A percentile compares a stretch with the other conserved stretches of the same genome.
Evolutionary conservation across 2,113 vertebrate species (phyloP).

Genomic region (Pachycephala philippinensis): DNA sequence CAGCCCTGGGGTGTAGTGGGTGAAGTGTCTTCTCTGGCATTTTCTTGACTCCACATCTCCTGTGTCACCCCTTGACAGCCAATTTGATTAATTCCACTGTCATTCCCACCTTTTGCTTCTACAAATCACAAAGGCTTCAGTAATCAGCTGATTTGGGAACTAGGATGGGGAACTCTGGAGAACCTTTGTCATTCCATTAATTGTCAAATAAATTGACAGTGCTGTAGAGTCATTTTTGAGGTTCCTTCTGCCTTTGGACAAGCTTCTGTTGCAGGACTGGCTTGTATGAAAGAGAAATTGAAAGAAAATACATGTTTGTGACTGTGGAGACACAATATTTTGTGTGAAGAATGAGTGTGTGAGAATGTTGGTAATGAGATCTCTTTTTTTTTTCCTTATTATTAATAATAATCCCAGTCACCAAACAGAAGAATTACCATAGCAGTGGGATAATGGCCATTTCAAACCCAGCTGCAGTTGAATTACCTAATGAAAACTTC

Average conservation of each 20-base stretch:
- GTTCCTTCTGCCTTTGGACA: neutral
- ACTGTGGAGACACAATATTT: neutral
- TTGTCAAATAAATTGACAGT: neutral
- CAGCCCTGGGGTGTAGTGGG: rapidly evolving
- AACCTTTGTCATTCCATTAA: neutral
- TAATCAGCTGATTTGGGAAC: neutral
- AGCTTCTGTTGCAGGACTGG: neutral
- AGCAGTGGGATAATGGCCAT: neutral
- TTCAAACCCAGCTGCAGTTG: neutral
- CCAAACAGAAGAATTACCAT: neutral
- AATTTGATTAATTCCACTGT: neutral
- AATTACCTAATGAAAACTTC: neutral
- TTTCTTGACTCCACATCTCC: neutral
- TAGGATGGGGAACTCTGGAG: neutral
- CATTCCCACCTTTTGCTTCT: neutral
- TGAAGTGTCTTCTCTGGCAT: neutral
- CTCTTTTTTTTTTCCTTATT: neutral
- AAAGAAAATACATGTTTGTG: neutral
- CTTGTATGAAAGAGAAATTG: rapidly evolving
- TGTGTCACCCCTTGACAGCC: neutral
- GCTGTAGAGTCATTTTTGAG: neutral
- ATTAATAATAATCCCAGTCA: neutral
- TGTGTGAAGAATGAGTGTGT: rapidly evolving
- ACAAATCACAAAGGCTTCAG: neutral
- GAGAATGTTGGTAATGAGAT: neutral